These are phyloP conservation scores for Thymelicus acteon DNA, from an alignment of 2,888 invertebrate genomes.

Conservation along the genomic window DNA sequence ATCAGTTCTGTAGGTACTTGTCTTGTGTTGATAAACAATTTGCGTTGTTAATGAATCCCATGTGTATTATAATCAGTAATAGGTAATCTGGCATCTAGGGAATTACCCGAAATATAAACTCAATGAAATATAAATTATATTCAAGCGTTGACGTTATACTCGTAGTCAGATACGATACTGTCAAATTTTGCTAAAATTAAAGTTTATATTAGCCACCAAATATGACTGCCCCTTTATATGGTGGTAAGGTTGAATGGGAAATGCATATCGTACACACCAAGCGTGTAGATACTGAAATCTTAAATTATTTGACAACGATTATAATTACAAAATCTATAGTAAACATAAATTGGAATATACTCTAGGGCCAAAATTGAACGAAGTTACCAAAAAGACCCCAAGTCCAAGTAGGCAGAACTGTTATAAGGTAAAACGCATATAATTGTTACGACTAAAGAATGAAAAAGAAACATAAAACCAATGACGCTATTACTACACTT, in stretches of 20 bases:
- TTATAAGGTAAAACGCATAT: neutral
- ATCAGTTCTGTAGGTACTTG: conserved; percentile 4
- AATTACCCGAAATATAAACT: conserved; percentile 6
- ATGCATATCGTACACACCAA: too few relatives aligned
- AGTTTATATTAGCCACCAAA: too few relatives aligned
- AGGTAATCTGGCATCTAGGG: neutral
- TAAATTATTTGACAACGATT: too few relatives aligned
- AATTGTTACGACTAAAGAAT: conserved; percentile 16
- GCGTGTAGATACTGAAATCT: too few relatives aligned
- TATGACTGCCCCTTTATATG: too few relatives aligned
- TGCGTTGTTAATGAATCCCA: conserved; percentile 31
- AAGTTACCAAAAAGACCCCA: neutral
- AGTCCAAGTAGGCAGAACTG: neutral
- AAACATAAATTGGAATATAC: too few relatives aligned
- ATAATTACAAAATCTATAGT: too few relatives aligned
- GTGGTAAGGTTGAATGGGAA: too few relatives aligned
- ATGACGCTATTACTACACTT: conserved; percentile 36
- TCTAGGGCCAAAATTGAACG: neutral
- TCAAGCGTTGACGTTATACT: neutral
- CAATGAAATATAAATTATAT: neutral
- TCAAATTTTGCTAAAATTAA: too few relatives aligned
- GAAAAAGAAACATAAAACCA: conserved; percentile 43
- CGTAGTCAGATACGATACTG: too few relatives aligned
- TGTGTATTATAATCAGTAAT: conserved; percentile 9
- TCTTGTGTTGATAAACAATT: conserved; percentile 19